Conservation (phyloP, 2,113 vertebrate species). For the Gasterosteus aculeatus region DNA sequence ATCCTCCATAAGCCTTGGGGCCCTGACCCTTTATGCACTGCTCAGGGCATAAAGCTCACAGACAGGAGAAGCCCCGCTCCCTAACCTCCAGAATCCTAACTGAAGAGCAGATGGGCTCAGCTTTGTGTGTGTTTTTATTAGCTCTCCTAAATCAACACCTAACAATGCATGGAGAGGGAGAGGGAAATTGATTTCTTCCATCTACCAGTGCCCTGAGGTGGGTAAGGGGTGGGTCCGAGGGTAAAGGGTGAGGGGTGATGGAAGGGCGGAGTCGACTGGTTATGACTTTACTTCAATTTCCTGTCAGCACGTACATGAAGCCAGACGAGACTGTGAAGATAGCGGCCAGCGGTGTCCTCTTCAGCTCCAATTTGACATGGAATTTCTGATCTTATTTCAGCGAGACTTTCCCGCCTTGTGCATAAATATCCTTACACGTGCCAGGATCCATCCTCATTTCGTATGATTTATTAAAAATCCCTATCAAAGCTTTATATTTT, state of each 20-base stretch:
- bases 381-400: conserved; percentile 41
- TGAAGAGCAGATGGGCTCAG: conserved; percentile 78
- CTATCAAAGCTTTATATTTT: conserved; percentile 34
- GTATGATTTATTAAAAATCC: conserved; percentile 28
- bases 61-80: conserved; percentile 71
- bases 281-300: conserved; percentile 68
- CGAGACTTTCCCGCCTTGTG: conserved; percentile 15
- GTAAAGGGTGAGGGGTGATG: conserved; percentile 64
- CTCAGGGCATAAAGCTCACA: conserved; percentile 62
- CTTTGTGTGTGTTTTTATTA: conserved; percentile 81
- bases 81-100: conserved; percentile 75
- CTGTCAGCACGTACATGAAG: conserved; percentile 39
- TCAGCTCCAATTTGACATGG: conserved; percentile 43
- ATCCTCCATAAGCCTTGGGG: conserved; percentile 46
- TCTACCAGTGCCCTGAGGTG: conserved; percentile 67
- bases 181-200: conserved; percentile 76
- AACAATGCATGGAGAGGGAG: conserved; percentile 73
- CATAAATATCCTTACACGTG: conserved; percentile 31
- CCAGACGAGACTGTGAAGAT: conserved; percentile 39
- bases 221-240: conserved; percentile 62
- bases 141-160: conserved; percentile 79
- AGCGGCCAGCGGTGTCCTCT: conserved; percentile 33
- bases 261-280: conserved; percentile 55
- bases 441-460: conserved; percentile 29
- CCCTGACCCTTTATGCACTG: conserved; percentile 74